Conservation (phyloP, 2,113 vertebrate species). For the Circaetus cinerascens region DNA sequence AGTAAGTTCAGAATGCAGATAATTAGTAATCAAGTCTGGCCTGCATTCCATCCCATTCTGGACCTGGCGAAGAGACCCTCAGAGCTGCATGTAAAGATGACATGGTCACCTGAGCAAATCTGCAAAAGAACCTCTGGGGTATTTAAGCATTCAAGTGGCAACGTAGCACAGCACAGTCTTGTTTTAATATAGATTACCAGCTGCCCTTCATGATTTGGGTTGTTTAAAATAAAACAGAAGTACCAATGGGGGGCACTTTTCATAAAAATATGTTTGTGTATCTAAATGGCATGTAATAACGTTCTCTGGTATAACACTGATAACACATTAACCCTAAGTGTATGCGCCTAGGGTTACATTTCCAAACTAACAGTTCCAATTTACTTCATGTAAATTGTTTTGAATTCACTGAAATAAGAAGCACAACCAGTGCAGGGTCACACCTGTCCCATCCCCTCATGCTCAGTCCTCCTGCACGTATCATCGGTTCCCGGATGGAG, state of each 20-base stretch:
- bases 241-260: background rate
- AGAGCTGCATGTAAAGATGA: background rate
- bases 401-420: background rate
- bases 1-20: background rate
- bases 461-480: background rate
- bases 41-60: background rate
- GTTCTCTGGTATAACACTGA: background rate
- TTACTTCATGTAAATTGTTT: background rate
- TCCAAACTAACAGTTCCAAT: background rate
- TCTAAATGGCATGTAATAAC: background rate
- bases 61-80: background rate
- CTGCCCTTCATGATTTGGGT: background rate
- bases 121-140: background rate
- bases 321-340: background rate
- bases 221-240: background rate
- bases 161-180: background rate
- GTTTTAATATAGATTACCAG: background rate
- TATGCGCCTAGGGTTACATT: background rate
- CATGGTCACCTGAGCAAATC: background rate
- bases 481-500: background rate
- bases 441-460: background rate
- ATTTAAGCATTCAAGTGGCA: background rate
- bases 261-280: background rate
- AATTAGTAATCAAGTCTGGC: background rate
- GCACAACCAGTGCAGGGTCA: background rate